Evolutionary conservation across 2,113 vertebrate genomes (phyloP).

Genomic region (Chaenogobius annularis): DNA sequence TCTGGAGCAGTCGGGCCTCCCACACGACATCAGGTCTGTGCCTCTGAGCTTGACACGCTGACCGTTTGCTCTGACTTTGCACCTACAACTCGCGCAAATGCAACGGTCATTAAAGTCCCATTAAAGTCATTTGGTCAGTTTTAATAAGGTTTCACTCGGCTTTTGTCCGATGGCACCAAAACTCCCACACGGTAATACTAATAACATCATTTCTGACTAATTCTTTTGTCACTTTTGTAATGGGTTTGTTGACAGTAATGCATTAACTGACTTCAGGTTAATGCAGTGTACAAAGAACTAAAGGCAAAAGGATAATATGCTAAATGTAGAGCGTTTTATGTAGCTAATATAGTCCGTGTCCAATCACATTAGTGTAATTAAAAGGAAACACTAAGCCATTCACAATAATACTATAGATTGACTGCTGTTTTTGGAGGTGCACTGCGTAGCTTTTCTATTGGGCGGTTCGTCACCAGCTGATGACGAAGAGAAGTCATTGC

Average conservation of each 20-base stretch:
- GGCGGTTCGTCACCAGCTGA: too few species aligned
- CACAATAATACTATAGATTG: too few species aligned
- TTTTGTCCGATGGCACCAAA: slow-evolving; percentile 27
- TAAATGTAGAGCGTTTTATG: background rate
- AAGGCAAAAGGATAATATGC: background rate
- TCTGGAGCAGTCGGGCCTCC: slow-evolving; percentile 96
- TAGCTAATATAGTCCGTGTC: background rate
- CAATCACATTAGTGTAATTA: background rate
- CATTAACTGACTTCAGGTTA: background rate
- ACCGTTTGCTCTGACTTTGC: slow-evolving; percentile 26
- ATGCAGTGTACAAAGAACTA: background rate
- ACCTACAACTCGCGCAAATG: slow-evolving; percentile 20
- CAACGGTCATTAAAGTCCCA: slow-evolving; percentile 31
- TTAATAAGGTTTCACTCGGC: slow-evolving; percentile 24
- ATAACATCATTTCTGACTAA: slow-evolving; percentile 12
- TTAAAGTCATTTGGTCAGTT: slow-evolving; percentile 55
- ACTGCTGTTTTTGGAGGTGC: too few species aligned
- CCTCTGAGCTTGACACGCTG: slow-evolving; percentile 16
- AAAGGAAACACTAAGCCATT: too few species aligned
- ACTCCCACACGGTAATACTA: background rate
- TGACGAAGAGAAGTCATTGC: too few species aligned
- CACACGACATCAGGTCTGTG: slow-evolving; percentile 95
- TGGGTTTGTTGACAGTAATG: background rate
- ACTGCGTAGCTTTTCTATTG: too few species aligned
- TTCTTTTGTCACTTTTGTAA: background rate